Evolutionary conservation across 2,797 vertebrate genomes (phyloP), one percentile per base, ranked within the genome.

Genomic region (Xenops minutus): DNA sequence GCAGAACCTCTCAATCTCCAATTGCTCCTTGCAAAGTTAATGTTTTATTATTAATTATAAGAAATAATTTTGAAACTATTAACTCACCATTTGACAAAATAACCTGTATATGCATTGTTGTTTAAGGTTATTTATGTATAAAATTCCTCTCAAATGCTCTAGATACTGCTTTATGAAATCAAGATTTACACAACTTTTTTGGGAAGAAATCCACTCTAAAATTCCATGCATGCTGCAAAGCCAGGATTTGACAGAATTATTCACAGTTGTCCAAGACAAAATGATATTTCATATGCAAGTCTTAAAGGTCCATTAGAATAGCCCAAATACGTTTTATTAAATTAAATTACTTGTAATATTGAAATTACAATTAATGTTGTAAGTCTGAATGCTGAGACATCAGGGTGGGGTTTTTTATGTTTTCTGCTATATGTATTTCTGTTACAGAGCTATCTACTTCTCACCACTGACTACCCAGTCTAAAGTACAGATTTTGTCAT

Each of bases 361-460:
- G 49, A 82, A 74, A 78, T 11, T 51, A 56, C 21, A n/a, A 51
- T 27, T 24, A 67, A 39, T 58, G 7, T 1, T 52, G 17, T 29
- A 23, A 3, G 7, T 59, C 6, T 12, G 82, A 72, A 54, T 52
- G 20, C 3, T 49, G 23, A 76, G 30, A 24, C 10, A 19, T 23
- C 46, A 12, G 10, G 1, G 8, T 32, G 0, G 0, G 44, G 0
- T 32, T 27, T 55, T 16, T 56, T 41, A 12, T 41, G 15, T 67
- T 72, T 79, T 34, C 8, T 76, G 68, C 46, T 68, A 20, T 24
- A 86, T 34, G 4, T 2, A 27, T 4, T 68, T 72, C 9, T 77
- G 6, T 44, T 74, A 58, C 3, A 13, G 6, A 64, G 56, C 16
- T 66, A 6, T 29, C 6, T 67, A 7, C 27, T 55, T 75, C 14